These are phyloP conservation scores for Sepioteuthis lessoniana DNA, from an alignment of 2,888 invertebrate genomes.

Conservation along the genomic window DNA sequence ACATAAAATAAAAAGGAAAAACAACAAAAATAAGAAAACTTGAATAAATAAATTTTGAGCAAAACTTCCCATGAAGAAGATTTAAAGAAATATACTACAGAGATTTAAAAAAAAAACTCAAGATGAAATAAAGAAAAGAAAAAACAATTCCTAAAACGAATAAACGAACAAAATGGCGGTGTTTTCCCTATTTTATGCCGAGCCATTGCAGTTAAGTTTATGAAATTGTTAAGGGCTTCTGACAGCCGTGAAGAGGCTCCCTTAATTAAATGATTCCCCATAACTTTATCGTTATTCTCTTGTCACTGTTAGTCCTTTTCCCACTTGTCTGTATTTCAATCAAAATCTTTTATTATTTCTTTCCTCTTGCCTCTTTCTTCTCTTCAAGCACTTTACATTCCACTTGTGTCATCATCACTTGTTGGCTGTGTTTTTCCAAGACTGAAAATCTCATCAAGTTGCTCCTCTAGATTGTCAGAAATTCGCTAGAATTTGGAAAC, in stretches of 20 bases:
- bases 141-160: background rate
- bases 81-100: too few relatives aligned
- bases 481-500: background rate
- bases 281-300: background rate
- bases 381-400: background rate
- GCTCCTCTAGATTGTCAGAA: background rate
- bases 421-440: background rate
- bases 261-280: slow-evolving; percentile 33
- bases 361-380: background rate
- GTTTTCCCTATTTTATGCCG: background rate
- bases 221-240: background rate
- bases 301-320: background rate
- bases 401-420: background rate
- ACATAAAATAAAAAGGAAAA: too few relatives aligned
- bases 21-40: too few relatives aligned
- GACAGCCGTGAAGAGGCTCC: slow-evolving; percentile 14
- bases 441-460: background rate
- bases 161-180: background rate
- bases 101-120: too few relatives aligned
- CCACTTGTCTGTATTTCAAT: background rate
- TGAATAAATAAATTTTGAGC: too few relatives aligned
- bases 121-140: too few relatives aligned
- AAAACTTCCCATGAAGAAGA: too few relatives aligned
- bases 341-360: background rate
- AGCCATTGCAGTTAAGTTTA: background rate